Conservation (phyloP, 2,113 vertebrate species). For the Eurypyga helias region DNA sequence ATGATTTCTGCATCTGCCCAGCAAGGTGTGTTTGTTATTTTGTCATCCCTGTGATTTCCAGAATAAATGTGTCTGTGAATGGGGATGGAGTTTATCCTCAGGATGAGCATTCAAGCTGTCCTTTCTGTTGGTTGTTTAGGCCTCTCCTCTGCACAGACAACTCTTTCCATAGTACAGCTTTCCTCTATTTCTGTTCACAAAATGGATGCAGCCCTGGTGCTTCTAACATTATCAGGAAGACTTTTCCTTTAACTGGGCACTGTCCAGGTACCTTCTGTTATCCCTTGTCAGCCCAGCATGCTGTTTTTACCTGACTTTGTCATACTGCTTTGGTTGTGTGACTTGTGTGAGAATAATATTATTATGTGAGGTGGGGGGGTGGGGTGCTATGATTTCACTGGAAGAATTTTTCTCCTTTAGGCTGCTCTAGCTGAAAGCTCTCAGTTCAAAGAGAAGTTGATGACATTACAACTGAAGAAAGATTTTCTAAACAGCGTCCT, state of each 20-base stretch:
- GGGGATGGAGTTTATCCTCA: not conserved
- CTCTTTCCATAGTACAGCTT: conserved; percentile 46
- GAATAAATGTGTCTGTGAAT: conserved; percentile 3
- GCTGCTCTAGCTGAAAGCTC: conserved; percentile 80
- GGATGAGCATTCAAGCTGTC: conserved; percentile 34
- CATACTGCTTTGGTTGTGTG: not conserved
- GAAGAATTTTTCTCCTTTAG: conserved; percentile 49
- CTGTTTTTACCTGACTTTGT: conserved; percentile 20
- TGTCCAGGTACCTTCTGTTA: conserved; percentile 46
- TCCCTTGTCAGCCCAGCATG: not conserved
- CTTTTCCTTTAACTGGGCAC: conserved; percentile 42
- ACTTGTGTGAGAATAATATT: conserved; percentile 13
- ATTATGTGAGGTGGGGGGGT: not conserved
- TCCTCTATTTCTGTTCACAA: conserved; percentile 54
- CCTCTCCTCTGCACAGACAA: conserved; percentile 47
- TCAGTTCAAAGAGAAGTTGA: conserved; percentile 83
- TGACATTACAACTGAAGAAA: conserved; percentile 78
- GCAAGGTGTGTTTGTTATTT: not conserved
- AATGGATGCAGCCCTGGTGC: conserved; percentile 28
- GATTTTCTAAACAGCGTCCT: conserved; percentile 83
- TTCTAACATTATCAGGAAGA: conserved; percentile 41
- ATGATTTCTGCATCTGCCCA: not conserved
- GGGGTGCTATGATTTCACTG: not conserved
- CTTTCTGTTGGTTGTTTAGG: conserved; percentile 55
- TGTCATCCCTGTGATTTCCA: not conserved